These are phyloP conservation scores for Diprion similis DNA, from an alignment of 1,140 invertebrate species.

Conservation along the genomic window DNA sequence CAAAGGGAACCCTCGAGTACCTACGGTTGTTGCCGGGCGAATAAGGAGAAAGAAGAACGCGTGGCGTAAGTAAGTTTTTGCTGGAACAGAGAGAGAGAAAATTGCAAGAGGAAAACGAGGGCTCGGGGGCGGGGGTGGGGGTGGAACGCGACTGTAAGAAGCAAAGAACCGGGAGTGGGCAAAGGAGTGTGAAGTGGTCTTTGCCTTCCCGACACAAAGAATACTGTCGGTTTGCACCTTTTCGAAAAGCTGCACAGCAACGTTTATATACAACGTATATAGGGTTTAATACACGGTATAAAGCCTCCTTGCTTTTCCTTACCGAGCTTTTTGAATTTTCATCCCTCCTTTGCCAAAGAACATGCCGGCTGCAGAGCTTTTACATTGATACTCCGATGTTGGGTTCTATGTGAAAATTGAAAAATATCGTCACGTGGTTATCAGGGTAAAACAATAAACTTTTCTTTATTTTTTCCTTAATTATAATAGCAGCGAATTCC, in stretches of 20 bases:
- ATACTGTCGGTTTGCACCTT: slow-evolving; percentile 3
- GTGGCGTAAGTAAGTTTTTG: too few relatives aligned
- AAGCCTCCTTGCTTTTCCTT: neutral
- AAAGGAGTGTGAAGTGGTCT: slow-evolving; percentile 7
- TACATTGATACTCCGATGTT: too few relatives aligned
- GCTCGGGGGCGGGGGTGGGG: neutral
- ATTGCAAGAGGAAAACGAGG: neutral
- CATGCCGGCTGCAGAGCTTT: too few relatives aligned
- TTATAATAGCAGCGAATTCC: too few relatives aligned
- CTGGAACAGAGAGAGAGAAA: neutral
- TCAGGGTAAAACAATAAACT: too few relatives aligned
- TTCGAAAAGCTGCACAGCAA: neutral
- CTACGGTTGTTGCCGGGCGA: too few relatives aligned
- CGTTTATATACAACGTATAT: neutral
- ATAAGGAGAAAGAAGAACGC: neutral
- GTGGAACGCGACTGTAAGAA: neutral
- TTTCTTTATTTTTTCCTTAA: too few relatives aligned
- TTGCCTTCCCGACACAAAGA: neutral
- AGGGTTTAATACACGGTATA: neutral
- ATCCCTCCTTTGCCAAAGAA: neutral
- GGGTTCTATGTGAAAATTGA: too few relatives aligned
- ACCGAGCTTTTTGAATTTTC: neutral
- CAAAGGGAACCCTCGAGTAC: slow-evolving; percentile 2
- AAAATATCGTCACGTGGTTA: too few relatives aligned
- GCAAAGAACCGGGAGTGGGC: slow-evolving; percentile 1